Evolutionary conservation across 2,888 invertebrate species (phyloP), one percentile per base, ranked within the genome.

Genomic region (Tetropium fuscum): DNA sequence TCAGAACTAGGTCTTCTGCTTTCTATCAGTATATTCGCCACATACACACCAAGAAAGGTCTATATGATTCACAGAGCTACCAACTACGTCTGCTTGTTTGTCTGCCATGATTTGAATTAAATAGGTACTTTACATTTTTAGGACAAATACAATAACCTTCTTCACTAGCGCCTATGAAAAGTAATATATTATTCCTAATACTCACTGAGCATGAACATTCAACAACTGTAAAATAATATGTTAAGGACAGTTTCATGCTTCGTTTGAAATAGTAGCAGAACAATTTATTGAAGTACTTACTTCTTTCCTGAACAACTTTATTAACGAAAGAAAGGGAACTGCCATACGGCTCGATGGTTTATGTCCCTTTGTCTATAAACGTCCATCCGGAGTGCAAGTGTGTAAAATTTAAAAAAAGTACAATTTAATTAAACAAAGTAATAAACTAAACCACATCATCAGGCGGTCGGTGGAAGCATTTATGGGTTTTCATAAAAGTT

Each of bases 391-490:
- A 18, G 40, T 44, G 27, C 18, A 51, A 18, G 40, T 44, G 27
- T 44, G 16, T 30, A 51, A 27, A 25, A 40, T 25, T 27, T 44
- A 15, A 51, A 48, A 51, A 51, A 51, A 51, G 38, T 51, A 51
- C 51, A 51, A 51, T 51, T 51, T 51, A 51, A 51, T 51, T 51
- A 51, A 51, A 27, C 5, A 51, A 51, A 38, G 51, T 27, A 16
- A 40, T 51, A 51, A 51, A 51, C 25, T 40, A 40, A 18, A 40
- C 51, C 38, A 16, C 51, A 51, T 40, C 51, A 25, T 51, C 51
- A 40, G 40, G 51, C 27, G 16, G 40, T 16, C 18, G 38, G 27
- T 18, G 27, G 40, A 40, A 51, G 40, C 15, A 18, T 51, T 51
- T 51, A 51, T 51, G 38, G 27, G 27, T 30, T 25, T 51, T 38